Evolutionary conservation across 1,140 invertebrate species (phyloP).

Genomic region (Bathynomus jamesi): DNA sequence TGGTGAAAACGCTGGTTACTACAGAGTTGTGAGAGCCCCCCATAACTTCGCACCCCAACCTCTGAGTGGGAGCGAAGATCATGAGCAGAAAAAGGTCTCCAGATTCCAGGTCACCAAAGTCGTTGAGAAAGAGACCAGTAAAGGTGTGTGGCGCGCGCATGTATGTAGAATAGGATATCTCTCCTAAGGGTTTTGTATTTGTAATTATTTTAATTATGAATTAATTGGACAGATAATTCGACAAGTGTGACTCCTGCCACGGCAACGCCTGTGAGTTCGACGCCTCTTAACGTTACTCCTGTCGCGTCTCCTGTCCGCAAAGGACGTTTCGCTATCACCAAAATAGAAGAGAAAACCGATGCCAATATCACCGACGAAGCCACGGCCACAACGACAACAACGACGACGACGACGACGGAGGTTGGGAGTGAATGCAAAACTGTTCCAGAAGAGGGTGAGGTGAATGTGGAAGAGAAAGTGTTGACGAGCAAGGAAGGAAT

Average conservation of each 20-base stretch:
- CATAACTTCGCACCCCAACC: not conserved
- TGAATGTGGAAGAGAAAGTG: too few species aligned
- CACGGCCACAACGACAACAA: not conserved
- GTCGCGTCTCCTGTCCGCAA: not conserved
- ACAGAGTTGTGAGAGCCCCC: not conserved
- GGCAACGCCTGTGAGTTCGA: not conserved
- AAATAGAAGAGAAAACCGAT: not conserved
- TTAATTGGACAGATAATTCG: not conserved
- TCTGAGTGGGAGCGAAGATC: not conserved
- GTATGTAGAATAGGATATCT: too few species aligned
- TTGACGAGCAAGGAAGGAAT: too few species aligned
- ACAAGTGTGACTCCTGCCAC: not conserved
- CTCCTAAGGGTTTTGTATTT: too few species aligned
- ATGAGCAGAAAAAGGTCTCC: not conserved
- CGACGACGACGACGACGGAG: not conserved
- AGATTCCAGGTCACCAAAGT: not conserved
- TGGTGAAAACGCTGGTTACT: not conserved
- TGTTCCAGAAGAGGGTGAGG: too few species aligned
- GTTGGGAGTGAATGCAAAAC: too few species aligned
- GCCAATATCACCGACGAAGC: not conserved
- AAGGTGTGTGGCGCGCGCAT: too few species aligned
- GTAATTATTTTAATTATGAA: too few species aligned
- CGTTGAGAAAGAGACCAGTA: not conserved
- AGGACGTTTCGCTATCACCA: not conserved
- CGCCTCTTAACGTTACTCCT: not conserved